Conservation (phyloP, 1,140 invertebrate species). For the Muscidifurax raptorellus region DNA sequence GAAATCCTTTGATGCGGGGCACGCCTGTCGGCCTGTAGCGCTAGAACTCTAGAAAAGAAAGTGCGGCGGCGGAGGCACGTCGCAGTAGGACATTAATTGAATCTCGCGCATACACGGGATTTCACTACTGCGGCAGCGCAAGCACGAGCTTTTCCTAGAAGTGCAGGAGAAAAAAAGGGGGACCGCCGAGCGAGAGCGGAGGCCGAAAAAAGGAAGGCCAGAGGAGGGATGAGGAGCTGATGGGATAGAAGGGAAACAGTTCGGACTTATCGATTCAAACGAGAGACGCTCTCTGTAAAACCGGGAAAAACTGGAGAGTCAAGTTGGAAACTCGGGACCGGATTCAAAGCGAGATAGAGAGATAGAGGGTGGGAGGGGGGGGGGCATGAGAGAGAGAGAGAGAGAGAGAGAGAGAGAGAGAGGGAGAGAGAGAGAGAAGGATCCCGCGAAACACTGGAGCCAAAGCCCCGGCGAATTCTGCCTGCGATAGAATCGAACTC, state of each 20-base stretch:
- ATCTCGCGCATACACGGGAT: constrained; percentile 47
- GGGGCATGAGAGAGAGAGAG: constrained; percentile 23
- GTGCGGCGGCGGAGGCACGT: not conserved
- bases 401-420: constrained; percentile 29
- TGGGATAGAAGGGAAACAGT: constrained; percentile 37
- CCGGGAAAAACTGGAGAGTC: constrained; percentile 48
- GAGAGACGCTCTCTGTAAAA: constrained; percentile 51
- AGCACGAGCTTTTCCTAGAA: not conserved
- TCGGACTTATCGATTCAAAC: constrained; percentile 62
- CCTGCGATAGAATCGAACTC: constrained; percentile 45
- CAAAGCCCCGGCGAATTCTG: not conserved
- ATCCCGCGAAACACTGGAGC: constrained; percentile 30
- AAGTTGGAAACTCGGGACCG: constrained; percentile 51
- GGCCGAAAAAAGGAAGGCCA: constrained; percentile 10
- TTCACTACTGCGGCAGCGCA: not conserved
- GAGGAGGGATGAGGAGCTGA: constrained; percentile 44
- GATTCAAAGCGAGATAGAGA: constrained; percentile 50
- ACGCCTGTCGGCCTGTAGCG: no score
- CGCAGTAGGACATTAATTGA: constrained; percentile 64
- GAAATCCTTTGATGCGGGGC: constrained; percentile 38
- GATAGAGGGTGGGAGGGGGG: not conserved
- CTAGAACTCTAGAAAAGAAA: constrained; percentile 29
- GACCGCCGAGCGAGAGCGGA: not conserved
- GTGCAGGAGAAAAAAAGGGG: not conserved
- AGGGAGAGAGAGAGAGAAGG: not conserved